phyloP scores from a whole-genome alignment of 2,113 vertebrate species.

The Halcyon senegalensis region DNA sequence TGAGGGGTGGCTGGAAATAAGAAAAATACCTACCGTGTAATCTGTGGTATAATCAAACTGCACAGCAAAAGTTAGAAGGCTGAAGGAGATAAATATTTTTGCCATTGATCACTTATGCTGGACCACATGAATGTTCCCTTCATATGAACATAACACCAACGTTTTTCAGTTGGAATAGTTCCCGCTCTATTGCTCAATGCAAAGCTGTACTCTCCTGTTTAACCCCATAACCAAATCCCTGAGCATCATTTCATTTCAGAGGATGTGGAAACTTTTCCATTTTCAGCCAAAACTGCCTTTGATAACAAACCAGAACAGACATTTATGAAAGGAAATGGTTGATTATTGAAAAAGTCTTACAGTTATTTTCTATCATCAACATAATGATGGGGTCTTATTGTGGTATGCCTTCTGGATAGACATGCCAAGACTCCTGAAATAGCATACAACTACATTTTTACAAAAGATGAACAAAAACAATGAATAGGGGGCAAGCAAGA shows the following conservation, averaged over 20 bases:
- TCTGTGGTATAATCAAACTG: neutral
- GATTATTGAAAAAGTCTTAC: neutral
- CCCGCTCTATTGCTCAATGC: neutral
- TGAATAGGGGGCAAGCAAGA: neutral
- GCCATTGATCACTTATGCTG: neutral
- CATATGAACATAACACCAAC: neutral
- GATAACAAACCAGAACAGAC: conserved; percentile 29
- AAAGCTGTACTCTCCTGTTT: neutral
- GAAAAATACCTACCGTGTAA: neutral
- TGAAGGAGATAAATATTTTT: neutral
- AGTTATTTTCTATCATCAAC: conserved; percentile 42
- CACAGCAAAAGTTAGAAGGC: neutral
- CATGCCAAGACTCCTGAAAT: conserved; percentile 8
- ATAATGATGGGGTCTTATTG: conserved; percentile 44
- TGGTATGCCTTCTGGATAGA: conserved; percentile 9
- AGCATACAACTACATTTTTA: neutral
- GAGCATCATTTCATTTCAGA: neutral
- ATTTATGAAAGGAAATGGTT: conserved; percentile 27
- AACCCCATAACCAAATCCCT: neutral
- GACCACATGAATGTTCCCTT: neutral
- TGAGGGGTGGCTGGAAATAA: neutral
- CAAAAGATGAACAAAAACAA: conserved; percentile 17
- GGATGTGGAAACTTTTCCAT: neutral
- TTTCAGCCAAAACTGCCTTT: conserved; percentile 16
- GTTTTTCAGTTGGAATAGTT: neutral